Evolutionary conservation across 2,113 vertebrate genomes (phyloP), one percentile per base, ranked within the genome.

Genomic region (Excalfactoria chinensis): DNA sequence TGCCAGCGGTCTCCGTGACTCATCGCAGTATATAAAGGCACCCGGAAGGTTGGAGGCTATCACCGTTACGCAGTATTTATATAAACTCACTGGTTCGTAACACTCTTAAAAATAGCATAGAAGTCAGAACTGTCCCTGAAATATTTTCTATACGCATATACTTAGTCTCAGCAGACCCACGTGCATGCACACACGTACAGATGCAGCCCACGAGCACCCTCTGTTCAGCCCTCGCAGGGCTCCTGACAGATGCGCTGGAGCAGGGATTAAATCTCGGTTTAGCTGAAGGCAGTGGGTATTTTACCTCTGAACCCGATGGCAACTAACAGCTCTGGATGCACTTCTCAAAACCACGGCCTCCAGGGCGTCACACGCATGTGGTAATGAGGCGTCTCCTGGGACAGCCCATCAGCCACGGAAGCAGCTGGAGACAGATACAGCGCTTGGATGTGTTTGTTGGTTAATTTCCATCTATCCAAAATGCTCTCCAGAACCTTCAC

Each of bases 41-140:
- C 88, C 90, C 67, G 85, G 85, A 86, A 76, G 88, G 87, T 95
- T 40, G 59, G 91, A 83, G 88, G 75, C 85, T 93, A 88, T 93
- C 93, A 14, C 68, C 85, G 85, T 80, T 94, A 88, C 32, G 0
- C 84, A 35, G 93, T 85, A 89, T 95, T 95, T 95, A 93, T 86
- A 77, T 77, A 93, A 95, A 91, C 90, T 80, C 88, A 67, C n/a
- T 37, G 7, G 72, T 86, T 89, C 90, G 43, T 49, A 88, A 80
- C 8, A 43, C 51, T 1, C 69, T 88, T 28, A 80, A 69, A 95
- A 95, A 94, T 88, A 91, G 90, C 55, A 56, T n/a, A 26, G 69
- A 89, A 90, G 82, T 51, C 75, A 93, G 85, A 89, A 71, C 46
- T 74, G 58, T 43, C 43, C 51, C 85, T 59, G 79, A 62, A 82